Evolutionary conservation across 2,888 invertebrate genomes (phyloP), one percentile per base, ranked within the genome.

Genomic region (Chymomyza procnemis): DNA sequence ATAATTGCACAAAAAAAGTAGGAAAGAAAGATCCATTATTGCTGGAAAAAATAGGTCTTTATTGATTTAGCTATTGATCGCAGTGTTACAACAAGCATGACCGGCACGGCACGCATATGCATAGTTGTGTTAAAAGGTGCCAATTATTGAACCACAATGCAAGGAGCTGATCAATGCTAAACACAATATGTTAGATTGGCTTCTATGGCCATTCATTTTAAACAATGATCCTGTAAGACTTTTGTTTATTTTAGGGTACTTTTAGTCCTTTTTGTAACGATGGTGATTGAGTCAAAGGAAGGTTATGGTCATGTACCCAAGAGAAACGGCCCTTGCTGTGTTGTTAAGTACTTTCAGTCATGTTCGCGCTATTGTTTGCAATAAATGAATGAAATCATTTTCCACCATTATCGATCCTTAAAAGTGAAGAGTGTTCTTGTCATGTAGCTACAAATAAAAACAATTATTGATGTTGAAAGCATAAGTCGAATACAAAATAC

Each of bases 381-480:
- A 67, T 72, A 60, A 74, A 76, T 81, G 76, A 79, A 85, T 78
- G 71, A 78, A 86, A 79, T 84, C 57, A 84, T 76, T 79, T 85
- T 84, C 78, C 78, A 79, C 74, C 79, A 69, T 75, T 76, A 72
- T 78, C 67, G 73, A 76, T 75, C 73, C 76, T 78, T 61, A 81
- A 76, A 75, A 75, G 74, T 78, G 63, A 81, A 76, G 76, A 75
- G 74, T 57, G 61, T 61, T 69, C 70, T 64, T 76, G 82, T 74
- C 75, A 75, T 78, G 77, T 79, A 66, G 76, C 68, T 83, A 81
- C 82, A 86, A 86, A 81, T 78, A 71, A 72, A 78, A 84, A 84
- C 82, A 84, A 86, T 85, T 82, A 84, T 73, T 63, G 68, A 71
- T 59, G 73, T 62, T 84, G 79, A 75, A 81, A 84, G 76, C 71